phyloP scores from a whole-genome alignment of 2,113 vertebrate genomes.

The Rostratula benghalensis region DNA sequence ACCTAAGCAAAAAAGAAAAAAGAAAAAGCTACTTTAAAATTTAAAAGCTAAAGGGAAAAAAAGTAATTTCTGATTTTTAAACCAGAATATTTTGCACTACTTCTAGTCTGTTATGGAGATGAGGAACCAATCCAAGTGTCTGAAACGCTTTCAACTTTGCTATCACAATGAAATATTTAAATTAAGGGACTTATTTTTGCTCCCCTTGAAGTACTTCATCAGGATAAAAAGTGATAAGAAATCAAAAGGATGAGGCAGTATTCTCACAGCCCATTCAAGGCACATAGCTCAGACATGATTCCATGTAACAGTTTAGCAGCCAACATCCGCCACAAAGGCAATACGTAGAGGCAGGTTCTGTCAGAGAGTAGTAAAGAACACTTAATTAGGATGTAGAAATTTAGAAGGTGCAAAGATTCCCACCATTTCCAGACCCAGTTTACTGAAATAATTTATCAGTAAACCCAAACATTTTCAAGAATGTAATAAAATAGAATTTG shows the following conservation, averaged over 20 bases:
- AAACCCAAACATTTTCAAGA: not conserved
- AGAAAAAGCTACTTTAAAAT: not conserved
- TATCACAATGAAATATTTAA: not conserved
- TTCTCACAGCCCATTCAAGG: not conserved
- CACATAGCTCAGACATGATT: not conserved
- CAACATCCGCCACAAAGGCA: not conserved
- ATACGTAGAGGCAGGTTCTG: not conserved
- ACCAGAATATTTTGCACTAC: not conserved
- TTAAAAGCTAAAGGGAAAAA: not conserved
- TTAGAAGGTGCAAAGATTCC: not conserved
- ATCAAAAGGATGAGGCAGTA: not conserved
- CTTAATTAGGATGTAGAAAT: not conserved
- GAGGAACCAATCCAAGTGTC: not conserved
- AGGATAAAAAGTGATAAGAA: not conserved
- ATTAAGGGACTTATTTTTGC: not conserved
- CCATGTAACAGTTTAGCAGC: not conserved
- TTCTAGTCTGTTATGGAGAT: not conserved
- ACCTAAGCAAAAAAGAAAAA: not conserved
- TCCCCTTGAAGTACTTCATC: not conserved
- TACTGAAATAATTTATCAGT: not conserved
- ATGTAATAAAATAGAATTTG: not conserved
- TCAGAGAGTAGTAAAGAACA: not conserved
- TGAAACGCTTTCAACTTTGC: not conserved
- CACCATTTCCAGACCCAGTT: not conserved
- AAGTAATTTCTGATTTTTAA: not conserved